Evolutionary conservation across 2,888 invertebrate species (phyloP).

Genomic region (Perithous albicinctus): DNA sequence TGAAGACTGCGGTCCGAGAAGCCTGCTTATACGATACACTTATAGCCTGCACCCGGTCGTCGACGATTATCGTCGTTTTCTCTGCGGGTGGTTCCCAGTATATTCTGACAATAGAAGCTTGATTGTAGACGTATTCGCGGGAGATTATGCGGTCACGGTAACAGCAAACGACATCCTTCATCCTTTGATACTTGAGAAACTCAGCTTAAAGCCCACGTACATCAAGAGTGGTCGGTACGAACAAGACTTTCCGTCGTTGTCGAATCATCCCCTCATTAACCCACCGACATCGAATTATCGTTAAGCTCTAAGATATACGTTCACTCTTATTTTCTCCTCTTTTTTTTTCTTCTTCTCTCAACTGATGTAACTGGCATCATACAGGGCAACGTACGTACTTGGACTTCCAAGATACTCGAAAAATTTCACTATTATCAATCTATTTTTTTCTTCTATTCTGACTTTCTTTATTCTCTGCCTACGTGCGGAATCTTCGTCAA

Average conservation of each 20-base stretch:
- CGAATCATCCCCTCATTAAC: slow-evolving; percentile 67
- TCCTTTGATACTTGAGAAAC: slow-evolving; percentile 22
- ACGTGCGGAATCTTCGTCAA: background rate
- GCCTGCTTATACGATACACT: slow-evolving; percentile 9
- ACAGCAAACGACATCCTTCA: slow-evolving; percentile 25
- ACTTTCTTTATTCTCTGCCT: background rate
- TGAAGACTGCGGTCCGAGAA: background rate
- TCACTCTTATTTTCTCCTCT: background rate
- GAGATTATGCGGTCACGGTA: slow-evolving; percentile 17
- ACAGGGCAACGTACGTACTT: slow-evolving; percentile 1
- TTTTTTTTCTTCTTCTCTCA: background rate
- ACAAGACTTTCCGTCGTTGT: slow-evolving; percentile 21
- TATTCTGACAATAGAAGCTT: slow-evolving; percentile 62
- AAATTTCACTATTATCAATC: background rate
- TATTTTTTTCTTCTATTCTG: background rate
- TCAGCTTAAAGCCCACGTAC: slow-evolving; percentile 27
- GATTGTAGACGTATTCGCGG: slow-evolving; percentile 61
- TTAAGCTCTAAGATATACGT: slow-evolving; percentile 48
- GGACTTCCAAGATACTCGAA: background rate
- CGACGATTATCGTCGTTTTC: slow-evolving; percentile 61
- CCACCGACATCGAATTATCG: slow-evolving; percentile 63
- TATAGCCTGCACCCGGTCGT: slow-evolving; percentile 26
- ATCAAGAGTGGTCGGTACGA: background rate
- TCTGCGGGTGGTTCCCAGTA: slow-evolving; percentile 56
- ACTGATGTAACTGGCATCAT: slow-evolving; percentile 2